Evolutionary conservation across 2,113 vertebrate genomes (phyloP).

Genomic region (Neotoma lepida): DNA sequence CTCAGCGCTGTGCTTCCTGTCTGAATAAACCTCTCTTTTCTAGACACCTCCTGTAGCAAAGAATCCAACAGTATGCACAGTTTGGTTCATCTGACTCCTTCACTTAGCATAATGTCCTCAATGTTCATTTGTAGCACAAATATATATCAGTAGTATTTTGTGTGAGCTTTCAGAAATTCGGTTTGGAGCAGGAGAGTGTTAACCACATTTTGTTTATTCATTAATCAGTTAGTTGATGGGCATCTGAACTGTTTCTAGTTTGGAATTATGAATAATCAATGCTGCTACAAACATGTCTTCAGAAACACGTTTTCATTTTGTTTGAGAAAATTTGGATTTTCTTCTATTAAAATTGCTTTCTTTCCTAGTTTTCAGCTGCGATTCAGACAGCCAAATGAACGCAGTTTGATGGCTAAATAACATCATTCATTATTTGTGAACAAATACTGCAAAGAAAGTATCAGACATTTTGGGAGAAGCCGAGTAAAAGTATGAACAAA

Average conservation of each 20-base stretch:
- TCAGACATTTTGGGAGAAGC: not conserved
- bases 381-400: slow-evolving; percentile 27
- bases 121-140: not conserved
- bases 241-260: slow-evolving; percentile 39
- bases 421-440: not conserved
- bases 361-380: not conserved
- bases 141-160: not conserved
- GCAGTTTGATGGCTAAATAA: slow-evolving; percentile 25
- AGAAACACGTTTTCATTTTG: slow-evolving; percentile 23
- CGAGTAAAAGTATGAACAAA: slow-evolving; percentile 13
- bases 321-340: not conserved
- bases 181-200: not conserved
- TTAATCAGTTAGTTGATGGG: not conserved
- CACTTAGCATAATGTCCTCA: slow-evolving; percentile 12
- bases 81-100: not conserved
- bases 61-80: not conserved
- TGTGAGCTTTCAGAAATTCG: not conserved
- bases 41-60: slow-evolving; percentile 13
- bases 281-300: not conserved
- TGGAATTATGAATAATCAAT: slow-evolving; percentile 35
- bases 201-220: not conserved
- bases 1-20: not conserved
- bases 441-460: not conserved
- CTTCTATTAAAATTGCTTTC: not conserved
- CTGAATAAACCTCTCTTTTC: not conserved